Evolutionary conservation across 2,113 vertebrate genomes (phyloP), one percentile per base, ranked within the genome.

Genomic region (Bufo gargarizans): DNA sequence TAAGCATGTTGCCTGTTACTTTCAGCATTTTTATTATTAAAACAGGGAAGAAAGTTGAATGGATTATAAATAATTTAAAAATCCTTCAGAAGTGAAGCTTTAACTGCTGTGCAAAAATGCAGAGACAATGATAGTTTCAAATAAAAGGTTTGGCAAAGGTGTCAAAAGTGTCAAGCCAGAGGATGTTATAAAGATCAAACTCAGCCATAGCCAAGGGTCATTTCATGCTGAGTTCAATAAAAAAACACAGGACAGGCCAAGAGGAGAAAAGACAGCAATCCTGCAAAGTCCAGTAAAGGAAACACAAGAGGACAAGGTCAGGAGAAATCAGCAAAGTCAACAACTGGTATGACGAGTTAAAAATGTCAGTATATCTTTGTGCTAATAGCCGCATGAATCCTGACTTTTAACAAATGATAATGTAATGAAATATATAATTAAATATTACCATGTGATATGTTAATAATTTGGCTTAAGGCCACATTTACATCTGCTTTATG

Each of bases 201-300:
- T 71, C 67, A 71, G 67, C 22, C 67, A 71, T 43, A 13, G 67
- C 67, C 22, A 43, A 43, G 22, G 67, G 67, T 71, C 22, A 71
- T 22, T 71, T 71, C 67, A 71, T 43, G 67, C 43, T 71, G 67
- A 71, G 67, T 71, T 71, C 67, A 71, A 71, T 71, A 9, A 71
- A 43, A 71, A 71, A 69, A n/a, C 20, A 71, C 0, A 71, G 11
- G n/a, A 67, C n/a, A 67, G 63, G 4, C 63, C 63, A 69, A 69
- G 2, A 22, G n/a, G 65, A 69, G 65, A 11, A 69, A 13, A 71
- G 67, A 71, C 16, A 5, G 22, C 67, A 43, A 71, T 71, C 9
- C 12, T 13, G 67, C 22, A 33, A 43, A 71, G 67, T 71, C n/a
- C 67, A 71, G n/a, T 22, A 67, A 67, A n/a, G 22, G 16, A 43